Percentiles rank a stretch among this genome's conserved stretches.
Evolutionary conservation across 2,113 vertebrate genomes (phyloP).

Genomic region (Gulo gulo): DNA sequence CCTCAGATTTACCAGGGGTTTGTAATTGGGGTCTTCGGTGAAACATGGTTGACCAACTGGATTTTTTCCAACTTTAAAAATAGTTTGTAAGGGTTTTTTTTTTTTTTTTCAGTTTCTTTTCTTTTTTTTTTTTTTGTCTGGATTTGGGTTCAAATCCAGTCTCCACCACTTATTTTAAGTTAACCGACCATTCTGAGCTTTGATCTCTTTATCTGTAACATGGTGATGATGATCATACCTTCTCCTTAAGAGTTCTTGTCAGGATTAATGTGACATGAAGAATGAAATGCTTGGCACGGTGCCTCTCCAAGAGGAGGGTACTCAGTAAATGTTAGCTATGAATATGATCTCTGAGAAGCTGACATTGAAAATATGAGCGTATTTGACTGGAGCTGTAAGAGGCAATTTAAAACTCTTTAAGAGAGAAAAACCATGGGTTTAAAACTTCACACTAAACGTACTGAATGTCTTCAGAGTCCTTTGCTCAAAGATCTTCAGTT

Average conservation of each 20-base stretch:
- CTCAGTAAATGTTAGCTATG: not conserved
- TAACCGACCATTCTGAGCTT: not conserved
- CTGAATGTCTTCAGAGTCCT: not conserved
- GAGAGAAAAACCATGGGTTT: not conserved
- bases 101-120: not conserved
- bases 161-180: not conserved
- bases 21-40: not conserved
- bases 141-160: not conserved
- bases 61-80: constrained; percentile 14
- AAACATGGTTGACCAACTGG: not conserved
- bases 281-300: not conserved
- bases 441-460: not conserved
- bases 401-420: constrained; percentile 11
- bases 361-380: not conserved
- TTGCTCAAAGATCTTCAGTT: constrained; percentile 1
- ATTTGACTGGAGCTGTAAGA: not conserved
- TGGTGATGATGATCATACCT: not conserved
- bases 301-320: not conserved
- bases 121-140: not conserved
- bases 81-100: not conserved
- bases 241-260: not conserved
- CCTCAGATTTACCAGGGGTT: not conserved
- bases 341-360: not conserved
- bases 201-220: constrained; percentile 10
- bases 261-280: not conserved